These are phyloP conservation scores for Caenorhabditis brenneri DNA, from an alignment of 1,140 invertebrate genomes.

Conservation along the genomic window DNA sequence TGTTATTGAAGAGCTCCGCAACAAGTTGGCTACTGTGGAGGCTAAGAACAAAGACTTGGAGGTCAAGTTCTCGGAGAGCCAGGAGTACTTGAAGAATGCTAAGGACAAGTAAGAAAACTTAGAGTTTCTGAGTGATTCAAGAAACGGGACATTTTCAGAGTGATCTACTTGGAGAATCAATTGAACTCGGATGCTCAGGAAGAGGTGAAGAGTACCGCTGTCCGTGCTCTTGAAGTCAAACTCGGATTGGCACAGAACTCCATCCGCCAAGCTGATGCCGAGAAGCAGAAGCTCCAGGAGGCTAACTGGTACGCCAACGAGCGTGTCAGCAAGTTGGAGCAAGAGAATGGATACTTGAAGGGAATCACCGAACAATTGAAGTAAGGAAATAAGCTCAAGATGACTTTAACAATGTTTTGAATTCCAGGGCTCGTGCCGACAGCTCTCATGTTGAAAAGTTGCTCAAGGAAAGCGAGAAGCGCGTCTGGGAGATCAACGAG, in stretches of 20 bases:
- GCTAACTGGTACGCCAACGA: slow-evolving; percentile 48
- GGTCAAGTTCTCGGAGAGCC: slow-evolving; percentile 10
- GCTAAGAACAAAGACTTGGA: slow-evolving; percentile 39
- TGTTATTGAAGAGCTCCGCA: slow-evolving; percentile 44
- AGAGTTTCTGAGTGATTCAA: neutral
- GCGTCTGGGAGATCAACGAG: slow-evolving; percentile 34
- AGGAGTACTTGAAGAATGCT: slow-evolving; percentile 47
- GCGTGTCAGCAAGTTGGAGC: slow-evolving; percentile 40
- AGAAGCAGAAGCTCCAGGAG: slow-evolving; percentile 49
- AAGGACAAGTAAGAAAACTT: slow-evolving; percentile 39
- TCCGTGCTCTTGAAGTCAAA: slow-evolving; percentile 39
- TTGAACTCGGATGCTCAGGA: slow-evolving; percentile 46
- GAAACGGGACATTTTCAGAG: neutral
- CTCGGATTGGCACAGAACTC: slow-evolving; percentile 6
- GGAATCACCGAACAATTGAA: slow-evolving; percentile 46
- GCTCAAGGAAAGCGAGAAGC: slow-evolving; percentile 44
- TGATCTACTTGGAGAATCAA: slow-evolving; percentile 40
- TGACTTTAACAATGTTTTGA: neutral
- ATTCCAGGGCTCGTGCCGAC: neutral
- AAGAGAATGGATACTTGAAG: slow-evolving; percentile 50
- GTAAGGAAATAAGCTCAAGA: neutral
- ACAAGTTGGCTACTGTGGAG: slow-evolving; percentile 29
- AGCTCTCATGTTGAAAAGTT: slow-evolving; percentile 14
- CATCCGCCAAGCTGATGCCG: slow-evolving; percentile 17
- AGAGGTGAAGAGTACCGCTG: neutral